Conservation (phyloP, 2,113 vertebrate genomes). For the Crotalus viridis region DNA sequence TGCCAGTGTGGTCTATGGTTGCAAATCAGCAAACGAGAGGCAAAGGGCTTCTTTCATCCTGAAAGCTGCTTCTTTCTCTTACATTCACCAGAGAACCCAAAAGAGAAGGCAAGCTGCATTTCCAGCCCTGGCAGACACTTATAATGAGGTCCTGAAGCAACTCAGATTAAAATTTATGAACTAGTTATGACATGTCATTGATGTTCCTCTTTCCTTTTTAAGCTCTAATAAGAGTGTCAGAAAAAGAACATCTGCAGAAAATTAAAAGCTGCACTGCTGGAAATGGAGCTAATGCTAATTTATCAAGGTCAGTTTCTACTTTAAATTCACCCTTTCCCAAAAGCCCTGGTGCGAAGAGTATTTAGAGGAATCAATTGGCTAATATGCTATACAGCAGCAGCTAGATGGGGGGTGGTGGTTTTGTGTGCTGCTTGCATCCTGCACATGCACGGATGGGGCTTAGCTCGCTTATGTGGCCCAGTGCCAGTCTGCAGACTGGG, state of each 20-base stretch:
- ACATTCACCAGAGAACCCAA: background rate
- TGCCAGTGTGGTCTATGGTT: background rate
- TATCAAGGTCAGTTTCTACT: background rate
- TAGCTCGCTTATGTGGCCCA: background rate
- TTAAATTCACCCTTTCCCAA: background rate
- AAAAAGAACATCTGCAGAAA: background rate
- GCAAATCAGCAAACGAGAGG: background rate
- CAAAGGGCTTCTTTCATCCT: background rate
- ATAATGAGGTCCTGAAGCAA: background rate
- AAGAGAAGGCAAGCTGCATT: background rate
- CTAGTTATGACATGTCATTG: background rate
- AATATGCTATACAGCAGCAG: background rate
- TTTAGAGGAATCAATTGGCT: background rate
- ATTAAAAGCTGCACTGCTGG: background rate
- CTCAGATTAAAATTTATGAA: background rate
- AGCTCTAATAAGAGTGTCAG: background rate
- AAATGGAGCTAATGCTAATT: background rate
- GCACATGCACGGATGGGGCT: background rate
- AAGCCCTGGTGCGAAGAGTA: background rate
- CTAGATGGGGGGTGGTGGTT: background rate
- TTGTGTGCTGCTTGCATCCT: background rate
- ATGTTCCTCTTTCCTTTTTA: background rate
- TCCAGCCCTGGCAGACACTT: background rate
- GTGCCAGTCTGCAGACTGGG: background rate
- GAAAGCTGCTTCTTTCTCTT: background rate